Percentiles rank a stretch among this genome's conserved stretches.
These are phyloP conservation scores for Drymodes brunneopygia DNA, from an alignment of 2,113 vertebrate species.

Conservation along the genomic window DNA sequence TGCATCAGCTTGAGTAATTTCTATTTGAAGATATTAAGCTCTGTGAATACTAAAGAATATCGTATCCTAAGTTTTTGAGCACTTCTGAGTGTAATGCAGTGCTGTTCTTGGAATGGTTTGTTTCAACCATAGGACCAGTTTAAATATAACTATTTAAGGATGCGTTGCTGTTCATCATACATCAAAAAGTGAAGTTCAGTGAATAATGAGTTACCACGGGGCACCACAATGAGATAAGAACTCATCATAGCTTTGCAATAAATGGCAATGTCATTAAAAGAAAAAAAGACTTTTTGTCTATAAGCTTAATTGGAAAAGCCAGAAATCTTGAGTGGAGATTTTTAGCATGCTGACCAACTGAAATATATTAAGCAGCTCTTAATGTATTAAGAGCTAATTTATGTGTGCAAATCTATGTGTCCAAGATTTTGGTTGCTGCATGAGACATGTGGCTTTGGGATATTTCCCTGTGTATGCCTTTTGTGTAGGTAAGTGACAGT, in stretches of 20 bases:
- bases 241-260: conserved; percentile 39
- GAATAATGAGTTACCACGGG: conserved; percentile 41
- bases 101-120: conserved; percentile 54
- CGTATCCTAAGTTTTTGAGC: conserved; percentile 13
- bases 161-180: conserved; percentile 47
- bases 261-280: conserved; percentile 44
- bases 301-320: conserved; percentile 48
- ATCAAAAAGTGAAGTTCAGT: conserved; percentile 45
- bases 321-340: not conserved
- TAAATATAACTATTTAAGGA: conserved; percentile 56
- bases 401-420: not conserved
- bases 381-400: not conserved
- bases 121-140: conserved; percentile 51
- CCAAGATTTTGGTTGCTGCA: not conserved
- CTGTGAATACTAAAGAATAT: conserved; percentile 42
- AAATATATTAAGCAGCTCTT: too few species aligned
- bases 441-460: not conserved
- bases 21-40: conserved; percentile 52
- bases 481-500: not conserved
- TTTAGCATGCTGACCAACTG: not conserved
- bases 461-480: not conserved
- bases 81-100: conserved; percentile 24
- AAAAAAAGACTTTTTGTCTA: conserved; percentile 2
- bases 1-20: conserved; percentile 46
- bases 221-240: conserved; percentile 33